Percentiles rank a stretch among this genome's conserved stretches.
Evolutionary conservation across 30 jellyfish, hydroid and myxozoan species (phyloP).

Genomic region (Turritopsis dohrnii): DNA sequence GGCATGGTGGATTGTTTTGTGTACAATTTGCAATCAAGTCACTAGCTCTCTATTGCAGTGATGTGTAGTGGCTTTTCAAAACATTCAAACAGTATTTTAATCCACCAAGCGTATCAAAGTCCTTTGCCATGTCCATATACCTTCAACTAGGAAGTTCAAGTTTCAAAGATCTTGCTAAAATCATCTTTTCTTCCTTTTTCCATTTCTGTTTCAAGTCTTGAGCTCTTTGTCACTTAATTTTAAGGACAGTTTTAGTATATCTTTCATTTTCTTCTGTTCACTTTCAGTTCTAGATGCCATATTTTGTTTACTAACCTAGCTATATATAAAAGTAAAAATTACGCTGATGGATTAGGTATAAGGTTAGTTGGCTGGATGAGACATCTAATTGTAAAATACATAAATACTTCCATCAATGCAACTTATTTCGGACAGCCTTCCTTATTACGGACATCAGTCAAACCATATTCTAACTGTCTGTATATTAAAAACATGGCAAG

Average conservation of each 20-base stretch:
- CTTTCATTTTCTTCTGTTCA: slow-evolving; percentile 23
- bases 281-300: neutral
- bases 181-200: slow-evolving; percentile 56
- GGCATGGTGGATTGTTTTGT: slow-evolving; percentile 73
- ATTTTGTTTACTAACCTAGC: no score
- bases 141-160: slow-evolving; percentile 34
- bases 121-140: no score
- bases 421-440: no score
- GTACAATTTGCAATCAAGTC: slow-evolving; percentile 67
- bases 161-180: slow-evolving; percentile 44
- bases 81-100: slow-evolving; percentile 23
- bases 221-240: slow-evolving; percentile 58
- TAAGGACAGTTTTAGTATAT: slow-evolving; percentile 45
- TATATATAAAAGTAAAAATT: no score
- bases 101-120: slow-evolving; percentile 61
- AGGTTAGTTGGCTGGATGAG: no score
- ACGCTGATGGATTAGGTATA: no score
- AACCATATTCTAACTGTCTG: no score
- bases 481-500: no score
- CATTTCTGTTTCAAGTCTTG: slow-evolving; percentile 36
- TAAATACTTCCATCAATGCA: no score
- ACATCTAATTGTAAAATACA: no score
- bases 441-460: no score
- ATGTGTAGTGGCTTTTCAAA: slow-evolving; percentile 35
- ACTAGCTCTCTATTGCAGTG: slow-evolving; percentile 71